Percentiles rank a stretch among this genome's conserved stretches.
Evolutionary conservation across 2,797 vertebrate genomes (phyloP).

Genomic region (Tenualosa ilisha): DNA sequence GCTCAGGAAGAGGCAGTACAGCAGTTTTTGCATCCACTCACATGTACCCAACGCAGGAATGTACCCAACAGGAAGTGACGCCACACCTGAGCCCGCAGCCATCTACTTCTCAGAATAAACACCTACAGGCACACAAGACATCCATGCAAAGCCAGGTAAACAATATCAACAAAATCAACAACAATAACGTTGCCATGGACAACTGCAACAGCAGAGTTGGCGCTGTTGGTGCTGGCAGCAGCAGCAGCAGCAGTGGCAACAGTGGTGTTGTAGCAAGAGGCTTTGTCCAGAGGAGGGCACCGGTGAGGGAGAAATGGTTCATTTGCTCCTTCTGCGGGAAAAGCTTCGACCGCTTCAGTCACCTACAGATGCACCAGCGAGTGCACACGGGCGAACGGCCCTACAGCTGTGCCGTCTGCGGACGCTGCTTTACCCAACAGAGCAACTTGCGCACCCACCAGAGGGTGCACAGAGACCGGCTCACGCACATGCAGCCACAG

Average conservation of each 20-base stretch:
- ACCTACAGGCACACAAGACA: neutral
- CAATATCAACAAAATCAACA: neutral
- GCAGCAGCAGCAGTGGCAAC: constrained; percentile 49
- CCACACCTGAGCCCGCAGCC: neutral
- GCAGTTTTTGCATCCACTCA: neutral
- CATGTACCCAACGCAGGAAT: neutral
- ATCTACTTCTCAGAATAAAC: constrained; percentile 4
- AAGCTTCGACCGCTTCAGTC: constrained; percentile 78
- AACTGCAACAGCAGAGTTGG: neutral
- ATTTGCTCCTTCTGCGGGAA: constrained; percentile 79
- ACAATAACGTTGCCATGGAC: neutral
- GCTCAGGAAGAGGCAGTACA: neutral
- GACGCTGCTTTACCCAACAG: constrained; percentile 77
- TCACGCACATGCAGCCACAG: constrained; percentile 5
- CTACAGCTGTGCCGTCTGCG: constrained; percentile 69
- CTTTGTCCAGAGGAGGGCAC: constrained; percentile 44
- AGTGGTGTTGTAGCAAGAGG: neutral
- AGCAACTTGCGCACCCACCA: constrained; percentile 81
- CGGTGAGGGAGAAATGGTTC: constrained; percentile 73
- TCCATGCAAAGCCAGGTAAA: neutral
- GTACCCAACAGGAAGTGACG: neutral
- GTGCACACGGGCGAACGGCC: constrained; percentile 81
- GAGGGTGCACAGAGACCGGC: constrained; percentile 69
- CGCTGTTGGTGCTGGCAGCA: constrained; percentile 48
- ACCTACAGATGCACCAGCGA: constrained; percentile 78